A percentile compares a stretch with the other conserved stretches of the same genome.
phyloP scores from a whole-genome alignment of 2,888 invertebrate species.

The Mythimna loreyi region DNA sequence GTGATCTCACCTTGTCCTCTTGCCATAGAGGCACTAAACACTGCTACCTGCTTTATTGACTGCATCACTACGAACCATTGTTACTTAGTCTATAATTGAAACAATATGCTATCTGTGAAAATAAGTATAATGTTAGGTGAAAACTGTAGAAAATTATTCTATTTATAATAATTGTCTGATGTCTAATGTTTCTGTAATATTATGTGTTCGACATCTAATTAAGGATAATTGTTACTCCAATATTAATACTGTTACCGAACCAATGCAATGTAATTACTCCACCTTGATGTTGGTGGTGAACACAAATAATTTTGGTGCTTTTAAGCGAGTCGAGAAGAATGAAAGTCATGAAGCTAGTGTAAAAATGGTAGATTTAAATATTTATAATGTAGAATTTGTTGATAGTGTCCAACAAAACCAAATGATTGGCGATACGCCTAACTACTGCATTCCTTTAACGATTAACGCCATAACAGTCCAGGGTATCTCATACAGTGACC shows the following conservation, averaged over 20 bases:
- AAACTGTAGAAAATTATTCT: conserved; percentile 91
- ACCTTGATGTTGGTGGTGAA: conserved; percentile 91
- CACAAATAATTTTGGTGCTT: conserved; percentile 91
- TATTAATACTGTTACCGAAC: conserved; percentile 91
- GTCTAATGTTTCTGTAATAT: conserved; percentile 91
- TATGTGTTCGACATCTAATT: conserved; percentile 93
- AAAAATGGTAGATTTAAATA: conserved; percentile 91
- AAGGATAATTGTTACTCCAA: conserved; percentile 91
- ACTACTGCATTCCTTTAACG: conserved; percentile 91
- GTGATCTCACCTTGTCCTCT: conserved; percentile 90
- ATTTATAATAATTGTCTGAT: conserved; percentile 91
- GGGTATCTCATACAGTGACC: conserved; percentile 92
- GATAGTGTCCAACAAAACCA: conserved; percentile 91
- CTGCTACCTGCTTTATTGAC: conserved; percentile 92
- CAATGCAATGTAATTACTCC: conserved; percentile 91
- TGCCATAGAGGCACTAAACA: conserved; percentile 88
- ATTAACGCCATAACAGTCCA: conserved; percentile 92
- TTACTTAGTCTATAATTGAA: conserved; percentile 91
- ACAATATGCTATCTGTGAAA: conserved; percentile 94
- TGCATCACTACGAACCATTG: conserved; percentile 91
- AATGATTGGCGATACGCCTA: conserved; percentile 91
- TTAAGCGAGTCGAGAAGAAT: conserved; percentile 90
- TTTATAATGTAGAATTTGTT: conserved; percentile 91
- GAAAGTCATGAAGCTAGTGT: conserved; percentile 91
- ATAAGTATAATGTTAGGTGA: conserved; percentile 90